A percentile compares a stretch with the other conserved stretches of the same genome.
Conservation (phyloP, 1,140 invertebrate genomes). For the Grapholita molesta region DNA sequence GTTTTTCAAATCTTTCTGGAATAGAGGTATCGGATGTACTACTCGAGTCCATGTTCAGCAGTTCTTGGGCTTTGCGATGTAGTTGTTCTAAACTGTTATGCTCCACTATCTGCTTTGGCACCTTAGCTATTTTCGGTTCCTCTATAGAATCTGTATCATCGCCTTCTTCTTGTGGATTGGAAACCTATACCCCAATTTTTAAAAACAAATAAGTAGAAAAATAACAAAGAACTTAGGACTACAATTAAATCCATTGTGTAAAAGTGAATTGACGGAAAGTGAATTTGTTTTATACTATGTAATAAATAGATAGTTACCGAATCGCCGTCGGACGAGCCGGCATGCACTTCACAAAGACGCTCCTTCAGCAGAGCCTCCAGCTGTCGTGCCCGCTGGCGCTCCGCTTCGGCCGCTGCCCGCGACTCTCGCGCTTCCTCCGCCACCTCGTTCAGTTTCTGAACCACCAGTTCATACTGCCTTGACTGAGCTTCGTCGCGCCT, state of each 20-base stretch:
- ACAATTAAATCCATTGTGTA: no score
- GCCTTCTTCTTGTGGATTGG: slow-evolving; percentile 9
- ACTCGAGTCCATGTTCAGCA: slow-evolving; percentile 51
- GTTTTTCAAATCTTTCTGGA: slow-evolving; percentile 25
- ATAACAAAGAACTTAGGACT: not conserved
- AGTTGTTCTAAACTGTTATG: slow-evolving; percentile 51
- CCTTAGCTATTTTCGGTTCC: slow-evolving; percentile 16
- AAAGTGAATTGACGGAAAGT: no score
- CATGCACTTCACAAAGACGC: not conserved
- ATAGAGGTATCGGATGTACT: slow-evolving; percentile 52
- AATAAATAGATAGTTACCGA: not conserved
- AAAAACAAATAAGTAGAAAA: not conserved
- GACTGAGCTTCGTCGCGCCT: slow-evolving; percentile 54
- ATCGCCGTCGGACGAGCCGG: not conserved
- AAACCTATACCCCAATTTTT: not conserved
- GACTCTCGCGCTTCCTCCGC: slow-evolving; percentile 53
- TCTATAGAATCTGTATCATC: not conserved
- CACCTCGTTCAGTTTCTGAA: slow-evolving; percentile 59
- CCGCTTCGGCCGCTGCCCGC: slow-evolving; percentile 49
- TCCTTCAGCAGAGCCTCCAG: slow-evolving; percentile 50
- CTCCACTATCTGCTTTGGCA: slow-evolving; percentile 27
- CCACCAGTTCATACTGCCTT: slow-evolving; percentile 54
- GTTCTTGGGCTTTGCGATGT: slow-evolving; percentile 63
- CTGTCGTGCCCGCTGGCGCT: slow-evolving; percentile 43
- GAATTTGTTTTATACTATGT: no score